Evolutionary conservation across 2,797 vertebrate genomes (phyloP).

Genomic region (Eurystomus glaucurus): DNA sequence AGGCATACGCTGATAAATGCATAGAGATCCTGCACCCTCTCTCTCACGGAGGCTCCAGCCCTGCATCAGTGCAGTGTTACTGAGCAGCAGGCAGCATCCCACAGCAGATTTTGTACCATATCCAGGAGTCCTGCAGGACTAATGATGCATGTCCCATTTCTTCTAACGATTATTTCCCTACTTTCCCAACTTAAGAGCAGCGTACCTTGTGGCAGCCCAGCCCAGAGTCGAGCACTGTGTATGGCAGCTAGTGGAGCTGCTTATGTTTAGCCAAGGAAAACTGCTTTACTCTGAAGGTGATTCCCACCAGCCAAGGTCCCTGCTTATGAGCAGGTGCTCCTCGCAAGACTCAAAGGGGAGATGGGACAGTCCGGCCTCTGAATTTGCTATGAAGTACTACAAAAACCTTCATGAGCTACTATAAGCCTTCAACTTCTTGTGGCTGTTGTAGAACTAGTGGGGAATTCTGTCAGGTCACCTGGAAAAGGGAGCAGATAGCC

Average conservation of each 20-base stretch:
- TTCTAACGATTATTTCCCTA: not conserved
- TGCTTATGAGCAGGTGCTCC: not conserved
- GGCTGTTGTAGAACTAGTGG: not conserved
- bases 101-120: fast-evolving
- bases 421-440: not conserved
- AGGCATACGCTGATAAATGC: fast-evolving
- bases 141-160: not conserved
- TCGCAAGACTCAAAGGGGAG: not conserved
- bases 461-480: not conserved
- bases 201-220: not conserved
- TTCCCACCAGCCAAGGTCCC: not conserved
- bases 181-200: not conserved
- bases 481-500: not conserved
- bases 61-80: not conserved
- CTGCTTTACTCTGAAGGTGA: fast-evolving
- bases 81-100: not conserved
- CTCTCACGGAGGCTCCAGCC: not conserved
- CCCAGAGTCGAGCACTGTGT: not conserved
- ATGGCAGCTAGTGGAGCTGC: not conserved
- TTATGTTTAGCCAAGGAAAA: not conserved
- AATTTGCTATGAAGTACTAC: not conserved
- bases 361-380: not conserved
- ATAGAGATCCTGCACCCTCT: not conserved
- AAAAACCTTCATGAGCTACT: not conserved
- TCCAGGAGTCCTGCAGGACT: not conserved